Evolutionary conservation across 1,140 invertebrate species (phyloP), one percentile per base, ranked within the genome.

Genomic region (Copidosoma floridanum): DNA sequence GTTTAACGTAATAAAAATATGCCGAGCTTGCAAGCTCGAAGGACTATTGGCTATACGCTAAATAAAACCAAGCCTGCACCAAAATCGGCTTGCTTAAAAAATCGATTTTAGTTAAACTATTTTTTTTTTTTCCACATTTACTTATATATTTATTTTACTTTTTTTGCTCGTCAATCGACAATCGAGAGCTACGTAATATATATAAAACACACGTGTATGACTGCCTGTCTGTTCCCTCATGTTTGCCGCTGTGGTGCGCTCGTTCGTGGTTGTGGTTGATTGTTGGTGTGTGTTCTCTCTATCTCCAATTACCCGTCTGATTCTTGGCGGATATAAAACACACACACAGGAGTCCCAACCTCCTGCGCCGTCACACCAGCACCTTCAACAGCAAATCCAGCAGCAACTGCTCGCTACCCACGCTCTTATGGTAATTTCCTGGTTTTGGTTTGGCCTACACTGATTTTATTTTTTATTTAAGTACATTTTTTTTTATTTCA

Each of bases 381-480:
- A 79, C 74, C 77, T 81, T 77, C 79, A 81, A 79, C 79, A 81
- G 74, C 79, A 81, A 79, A 79, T 81, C 79, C 79, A 81, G 76
- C 79, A 79, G 76, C 79, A 81, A 79, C 79, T 81, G 78, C 77
- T 81, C 75, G 77, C 77, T 81, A 81, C 79, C 77, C 79, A 81
- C 77, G 78, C 78, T 78, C 78, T 81, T 79, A 79, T 81, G 78
- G 78, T 81, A 81, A 81, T 77, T n/a, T 79, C 75, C 73, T 79
- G 78, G 78, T 81, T 81, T 81, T 81, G 78, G 78, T 81, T 63
- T 81, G 76, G 77, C 77, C 79, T 81, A 74, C 71, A 80, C 77
- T 78, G 78, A 78, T 78, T 78, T 75, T 71, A 75, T 57, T 67
- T 60, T 61, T 65, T 70, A 68, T 62, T 57, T 55, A 50, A 63